Evolutionary conservation across 2,888 invertebrate species (phyloP), one percentile per base, ranked within the genome.

Genomic region (Cryptops parisi): DNA sequence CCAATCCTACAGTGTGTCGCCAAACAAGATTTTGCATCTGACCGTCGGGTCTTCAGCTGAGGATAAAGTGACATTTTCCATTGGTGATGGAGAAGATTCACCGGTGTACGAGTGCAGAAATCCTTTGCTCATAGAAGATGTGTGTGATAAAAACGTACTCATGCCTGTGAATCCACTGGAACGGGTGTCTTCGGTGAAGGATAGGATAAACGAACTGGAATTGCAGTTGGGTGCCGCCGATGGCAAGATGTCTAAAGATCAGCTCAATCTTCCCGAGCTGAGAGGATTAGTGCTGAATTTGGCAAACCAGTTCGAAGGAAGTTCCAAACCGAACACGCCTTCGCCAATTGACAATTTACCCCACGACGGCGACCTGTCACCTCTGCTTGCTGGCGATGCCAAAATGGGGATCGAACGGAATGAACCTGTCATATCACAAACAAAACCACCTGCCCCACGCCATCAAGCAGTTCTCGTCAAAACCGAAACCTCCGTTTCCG

Each of bases 1-100:
- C 38, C 79, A 82, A 62, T 81, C 82, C 60, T 89, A 89, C 70
- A 87, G 87, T 67, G 88, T 89, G 25, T 88, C 89, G 45, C 89
- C 87, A 62, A 89, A 89, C 70, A 84, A 87, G 74, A 56, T 51
- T 24, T 51, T 57, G 3, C 54, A 56, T 41, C 25, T 57, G 41
- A 46, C 50, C 21, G 38, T 52, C 19, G 86, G 43, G 19, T 3
- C 51, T 21, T 22, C 22, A 15, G 27, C 19, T 19, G 27, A 17
- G n/a, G 48, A 48, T 27, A 23, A 23, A 41, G 51, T 53, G 9
- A 27, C 12, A n/a, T 57, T 57, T 26, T 24, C 39, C 33, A 53
- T 57, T 5, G 57, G 57, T n/a, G 54, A 55, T 24, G 17, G 33
- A 3, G 56, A 55, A 12, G 49, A 49, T 15, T 57, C 54, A 6